phyloP scores from a whole-genome alignment of 53 echinoderm and acorn worm genomes.

The Mesocentrotus franciscanus region DNA sequence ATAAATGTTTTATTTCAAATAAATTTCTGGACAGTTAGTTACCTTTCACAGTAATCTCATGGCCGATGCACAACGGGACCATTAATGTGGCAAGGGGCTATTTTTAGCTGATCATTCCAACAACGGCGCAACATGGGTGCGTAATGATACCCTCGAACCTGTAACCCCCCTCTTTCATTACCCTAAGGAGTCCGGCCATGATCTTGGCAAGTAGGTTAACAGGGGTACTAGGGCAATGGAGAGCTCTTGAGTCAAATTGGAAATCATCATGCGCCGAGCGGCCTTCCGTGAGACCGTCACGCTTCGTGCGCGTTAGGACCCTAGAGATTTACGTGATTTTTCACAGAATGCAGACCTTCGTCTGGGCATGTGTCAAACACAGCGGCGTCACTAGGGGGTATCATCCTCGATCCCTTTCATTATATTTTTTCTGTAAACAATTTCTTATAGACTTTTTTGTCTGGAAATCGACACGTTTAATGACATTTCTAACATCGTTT shows the following conservation, averaged over 20 bases:
- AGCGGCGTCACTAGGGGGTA: neutral
- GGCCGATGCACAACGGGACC: too few relatives aligned
- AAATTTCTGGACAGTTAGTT: too few relatives aligned
- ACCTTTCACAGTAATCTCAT: too few relatives aligned
- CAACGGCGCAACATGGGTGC: neutral
- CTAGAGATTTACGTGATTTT: neutral
- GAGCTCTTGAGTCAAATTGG: neutral
- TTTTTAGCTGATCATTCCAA: neutral
- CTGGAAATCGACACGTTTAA: too few relatives aligned
- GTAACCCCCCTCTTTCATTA: neutral
- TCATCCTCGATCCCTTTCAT: too few relatives aligned
- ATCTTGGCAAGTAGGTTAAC: conserved; percentile 2
- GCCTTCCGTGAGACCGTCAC: neutral
- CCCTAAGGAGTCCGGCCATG: neutral
- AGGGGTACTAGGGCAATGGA: neutral
- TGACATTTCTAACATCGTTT: too few relatives aligned
- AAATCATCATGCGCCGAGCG: conserved; percentile 14
- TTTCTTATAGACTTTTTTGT: too few relatives aligned
- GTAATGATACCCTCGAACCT: neutral
- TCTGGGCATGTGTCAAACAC: neutral
- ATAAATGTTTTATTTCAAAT: too few relatives aligned
- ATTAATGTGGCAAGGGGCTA: neutral
- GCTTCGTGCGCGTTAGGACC: neutral
- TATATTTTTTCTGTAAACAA: too few relatives aligned
- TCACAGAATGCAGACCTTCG: neutral